These are phyloP conservation scores for Pholis gunnellus DNA, from an alignment of 2,113 vertebrate species.

Conservation along the genomic window DNA sequence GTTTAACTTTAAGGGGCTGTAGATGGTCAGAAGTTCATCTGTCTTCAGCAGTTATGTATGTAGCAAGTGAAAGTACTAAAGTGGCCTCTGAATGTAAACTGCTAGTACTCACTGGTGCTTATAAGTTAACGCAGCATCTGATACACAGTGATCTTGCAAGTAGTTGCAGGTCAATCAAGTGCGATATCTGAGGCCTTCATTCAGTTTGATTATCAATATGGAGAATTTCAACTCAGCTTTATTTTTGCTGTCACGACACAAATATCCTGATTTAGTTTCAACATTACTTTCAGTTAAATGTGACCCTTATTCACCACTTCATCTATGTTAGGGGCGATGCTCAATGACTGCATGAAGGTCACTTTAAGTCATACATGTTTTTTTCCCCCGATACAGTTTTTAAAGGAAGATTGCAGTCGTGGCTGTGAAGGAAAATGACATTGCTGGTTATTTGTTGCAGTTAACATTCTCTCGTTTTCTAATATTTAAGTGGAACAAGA, in stretches of 20 bases:
- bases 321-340: background rate
- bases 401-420: background rate
- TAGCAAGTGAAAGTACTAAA: background rate
- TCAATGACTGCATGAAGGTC: background rate
- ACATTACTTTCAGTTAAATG: background rate
- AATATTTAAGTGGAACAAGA: slow-evolving; percentile 22
- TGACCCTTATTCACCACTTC: background rate
- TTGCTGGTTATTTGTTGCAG: background rate
- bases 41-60: background rate
- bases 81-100: background rate
- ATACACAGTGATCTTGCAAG: background rate
- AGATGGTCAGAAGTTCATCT: background rate
- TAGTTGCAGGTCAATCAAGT: background rate
- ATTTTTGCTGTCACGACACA: background rate
- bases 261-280: background rate
- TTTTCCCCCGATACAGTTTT: background rate
- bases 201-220: background rate
- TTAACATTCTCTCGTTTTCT: background rate
- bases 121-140: background rate
- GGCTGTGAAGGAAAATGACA: background rate
- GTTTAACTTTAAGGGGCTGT: background rate
- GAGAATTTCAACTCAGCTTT: background rate
- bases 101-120: background rate
- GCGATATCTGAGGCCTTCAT: background rate
- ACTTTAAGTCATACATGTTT: background rate